phyloP scores from a whole-genome alignment of 1,140 invertebrate species.

The Aphis gossypii region DNA sequence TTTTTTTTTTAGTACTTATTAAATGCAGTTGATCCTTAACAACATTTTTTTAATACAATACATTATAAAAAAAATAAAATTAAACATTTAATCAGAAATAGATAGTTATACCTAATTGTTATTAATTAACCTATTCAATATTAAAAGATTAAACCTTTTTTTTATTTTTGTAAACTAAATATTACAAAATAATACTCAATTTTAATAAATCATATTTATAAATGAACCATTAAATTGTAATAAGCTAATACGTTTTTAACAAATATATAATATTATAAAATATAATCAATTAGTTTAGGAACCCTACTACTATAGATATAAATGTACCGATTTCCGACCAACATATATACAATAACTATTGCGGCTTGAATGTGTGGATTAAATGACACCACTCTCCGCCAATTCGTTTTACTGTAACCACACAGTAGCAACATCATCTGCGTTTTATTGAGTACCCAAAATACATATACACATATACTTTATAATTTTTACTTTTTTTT shows the following conservation, averaged over 20 bases:
- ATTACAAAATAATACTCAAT: background rate
- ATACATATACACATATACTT: constrained; percentile 24
- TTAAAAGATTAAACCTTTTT: background rate
- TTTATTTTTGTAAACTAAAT: background rate
- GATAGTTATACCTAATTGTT: background rate
- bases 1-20: background rate
- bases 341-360: constrained; percentile 26
- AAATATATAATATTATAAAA: background rate
- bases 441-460: constrained; percentile 44
- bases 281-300: constrained; percentile 27
- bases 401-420: constrained; percentile 1
- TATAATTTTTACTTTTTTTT: constrained; percentile 47
- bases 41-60: background rate
- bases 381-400: constrained; percentile 23
- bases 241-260: background rate
- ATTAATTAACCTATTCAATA: background rate
- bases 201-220: background rate
- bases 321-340: background rate
- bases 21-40: background rate
- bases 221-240: background rate
- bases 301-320: background rate
- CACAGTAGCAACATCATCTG: constrained; percentile 32
- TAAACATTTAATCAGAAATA: background rate
- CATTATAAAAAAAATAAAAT: background rate
- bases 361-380: constrained; percentile 28